Evolutionary conservation across 2,113 vertebrate species (phyloP).

Genomic region (Etia nguti): DNA sequence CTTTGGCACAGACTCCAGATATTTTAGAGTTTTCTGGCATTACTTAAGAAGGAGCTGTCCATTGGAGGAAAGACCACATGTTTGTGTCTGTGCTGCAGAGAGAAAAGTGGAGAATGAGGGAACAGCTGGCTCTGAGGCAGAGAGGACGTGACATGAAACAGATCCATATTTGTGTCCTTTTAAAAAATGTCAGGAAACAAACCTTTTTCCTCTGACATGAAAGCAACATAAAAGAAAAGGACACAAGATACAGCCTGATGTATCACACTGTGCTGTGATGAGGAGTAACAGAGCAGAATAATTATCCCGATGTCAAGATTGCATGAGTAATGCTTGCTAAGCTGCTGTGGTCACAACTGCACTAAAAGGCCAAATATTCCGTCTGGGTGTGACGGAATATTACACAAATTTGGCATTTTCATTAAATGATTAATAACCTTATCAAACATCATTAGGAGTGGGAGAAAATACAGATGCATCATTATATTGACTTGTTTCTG

Average conservation of each 20-base stretch:
- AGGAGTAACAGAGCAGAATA: slow-evolving; percentile 16
- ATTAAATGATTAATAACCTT: not conserved
- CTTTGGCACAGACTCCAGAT: slow-evolving; percentile 34
- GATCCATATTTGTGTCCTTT: not conserved
- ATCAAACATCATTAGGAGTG: not conserved
- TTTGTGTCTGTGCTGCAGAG: not conserved
- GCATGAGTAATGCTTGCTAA: slow-evolving; percentile 30
- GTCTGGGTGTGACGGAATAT: not conserved
- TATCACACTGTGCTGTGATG: not conserved
- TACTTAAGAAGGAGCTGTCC: slow-evolving; percentile 19
- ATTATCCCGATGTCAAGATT: slow-evolving; percentile 18
- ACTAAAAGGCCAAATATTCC: slow-evolving; percentile 3
- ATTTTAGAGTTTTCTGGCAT: slow-evolving; percentile 43
- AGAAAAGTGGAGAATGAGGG: not conserved
- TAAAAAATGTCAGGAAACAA: not conserved
- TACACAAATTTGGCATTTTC: not conserved
- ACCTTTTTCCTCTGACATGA: not conserved
- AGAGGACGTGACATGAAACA: not conserved
- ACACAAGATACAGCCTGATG: not conserved
- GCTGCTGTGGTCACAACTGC: slow-evolving; percentile 3
- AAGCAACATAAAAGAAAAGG: not conserved
- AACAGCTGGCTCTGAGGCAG: not conserved
- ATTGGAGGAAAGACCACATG: slow-evolving; percentile 13
- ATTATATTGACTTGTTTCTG: not conserved
- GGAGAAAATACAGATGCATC: not conserved